Conservation (phyloP, 2,797 vertebrate species). For the Pseudomugil tenellus region DNA sequence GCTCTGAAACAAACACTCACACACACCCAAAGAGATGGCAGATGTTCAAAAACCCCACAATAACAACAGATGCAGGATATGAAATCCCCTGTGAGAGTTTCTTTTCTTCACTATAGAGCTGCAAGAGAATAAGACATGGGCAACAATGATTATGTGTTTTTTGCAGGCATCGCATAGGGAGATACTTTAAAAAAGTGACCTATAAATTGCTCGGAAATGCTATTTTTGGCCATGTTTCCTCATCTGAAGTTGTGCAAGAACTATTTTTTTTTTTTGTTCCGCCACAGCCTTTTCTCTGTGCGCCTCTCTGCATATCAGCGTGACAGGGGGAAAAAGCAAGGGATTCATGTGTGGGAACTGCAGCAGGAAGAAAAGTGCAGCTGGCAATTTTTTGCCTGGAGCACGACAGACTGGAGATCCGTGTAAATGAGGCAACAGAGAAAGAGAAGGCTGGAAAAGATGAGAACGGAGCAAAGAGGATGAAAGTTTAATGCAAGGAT, state of each 20-base stretch:
- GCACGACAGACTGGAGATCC: constrained; percentile 48
- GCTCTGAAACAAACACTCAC: constrained; percentile 41
- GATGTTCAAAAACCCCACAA: constrained; percentile 81
- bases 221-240: constrained; percentile 42
- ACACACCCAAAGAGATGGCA: constrained; percentile 66
- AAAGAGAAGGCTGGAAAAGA: constrained; percentile 10
- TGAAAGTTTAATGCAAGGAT: constrained; percentile 15
- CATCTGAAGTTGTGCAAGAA: constrained; percentile 53
- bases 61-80: constrained; percentile 73
- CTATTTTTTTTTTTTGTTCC: background rate
- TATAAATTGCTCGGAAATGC: constrained; percentile 32
- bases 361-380: constrained; percentile 60
- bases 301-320: constrained; percentile 33
- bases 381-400: constrained; percentile 73
- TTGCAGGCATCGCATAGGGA: constrained; percentile 27
- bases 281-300: constrained; percentile 22
- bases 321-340: constrained; percentile 44
- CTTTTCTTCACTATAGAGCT: constrained; percentile 53
- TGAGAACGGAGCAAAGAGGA: constrained; percentile 13
- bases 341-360: constrained; percentile 63
- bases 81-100: constrained; percentile 70
- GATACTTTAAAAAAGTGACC: constrained; percentile 37
- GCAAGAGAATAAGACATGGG: constrained; percentile 28
- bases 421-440: constrained; percentile 19
- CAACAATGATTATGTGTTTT: constrained; percentile 19